Conservation (phyloP, 2,797 vertebrate genomes). For the Anguilla marmorata region DNA sequence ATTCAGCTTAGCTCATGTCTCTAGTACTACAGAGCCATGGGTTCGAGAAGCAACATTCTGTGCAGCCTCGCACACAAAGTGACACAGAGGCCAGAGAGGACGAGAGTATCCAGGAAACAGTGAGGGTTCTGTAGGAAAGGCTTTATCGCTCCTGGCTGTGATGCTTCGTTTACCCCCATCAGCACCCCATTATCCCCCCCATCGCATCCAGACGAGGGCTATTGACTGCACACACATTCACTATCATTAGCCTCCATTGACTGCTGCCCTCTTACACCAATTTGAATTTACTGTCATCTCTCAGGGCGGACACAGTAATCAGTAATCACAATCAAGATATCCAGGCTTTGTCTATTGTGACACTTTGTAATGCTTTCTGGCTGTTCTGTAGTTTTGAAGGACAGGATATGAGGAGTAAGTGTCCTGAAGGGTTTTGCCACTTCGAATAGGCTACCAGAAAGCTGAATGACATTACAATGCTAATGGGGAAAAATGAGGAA, state of each 20-base stretch:
- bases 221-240: conserved; percentile 42
- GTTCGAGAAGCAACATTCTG: not conserved
- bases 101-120: not conserved
- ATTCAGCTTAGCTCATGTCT: not conserved
- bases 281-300: conserved; percentile 74
- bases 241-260: conserved; percentile 31
- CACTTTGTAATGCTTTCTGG: conserved; percentile 54
- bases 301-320: conserved; percentile 45
- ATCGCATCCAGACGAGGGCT: conserved; percentile 66
- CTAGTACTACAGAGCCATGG: not conserved
- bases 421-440: not conserved
- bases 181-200: conserved; percentile 50
- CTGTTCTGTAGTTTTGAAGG: conserved; percentile 51
- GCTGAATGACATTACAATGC: not conserved
- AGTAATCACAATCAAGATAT: conserved; percentile 39
- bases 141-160: conserved; percentile 37
- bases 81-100: not conserved
- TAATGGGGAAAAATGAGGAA: not conserved
- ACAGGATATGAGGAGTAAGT: conserved; percentile 44
- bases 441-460: not conserved
- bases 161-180: conserved; percentile 53
- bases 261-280: conserved; percentile 53
- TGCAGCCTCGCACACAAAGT: not conserved
- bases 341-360: conserved; percentile 64
- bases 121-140: not conserved